phyloP scores from a whole-genome alignment of 2,113 vertebrate genomes.

The Poeciliopsis turrubarensis region DNA sequence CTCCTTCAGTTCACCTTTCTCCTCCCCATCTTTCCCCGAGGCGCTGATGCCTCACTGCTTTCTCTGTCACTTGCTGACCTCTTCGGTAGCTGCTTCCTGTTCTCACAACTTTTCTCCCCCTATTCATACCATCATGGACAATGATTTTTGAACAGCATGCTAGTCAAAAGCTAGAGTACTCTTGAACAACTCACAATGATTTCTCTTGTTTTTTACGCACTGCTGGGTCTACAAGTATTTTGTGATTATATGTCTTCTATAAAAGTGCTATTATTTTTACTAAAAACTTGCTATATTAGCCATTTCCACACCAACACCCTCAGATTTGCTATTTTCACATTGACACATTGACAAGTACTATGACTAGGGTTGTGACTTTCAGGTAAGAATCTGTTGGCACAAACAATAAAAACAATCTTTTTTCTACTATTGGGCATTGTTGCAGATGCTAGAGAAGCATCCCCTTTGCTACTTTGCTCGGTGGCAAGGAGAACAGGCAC shows the following conservation, averaged over 20 bases:
- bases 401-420: neutral
- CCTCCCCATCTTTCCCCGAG: constrained; percentile 25
- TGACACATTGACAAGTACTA: neutral
- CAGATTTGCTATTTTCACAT: no score
- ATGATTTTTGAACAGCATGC: constrained; percentile 2
- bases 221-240: neutral
- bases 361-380: neutral
- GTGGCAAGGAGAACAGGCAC: neutral
- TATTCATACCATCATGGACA: neutral
- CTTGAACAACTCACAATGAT: no score
- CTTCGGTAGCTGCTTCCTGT: constrained; percentile 32
- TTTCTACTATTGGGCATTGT: neutral
- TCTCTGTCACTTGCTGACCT: constrained; percentile 14
- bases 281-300: neutral
- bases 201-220: neutral
- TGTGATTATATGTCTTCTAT: neutral
- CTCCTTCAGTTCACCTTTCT: constrained; percentile 22
- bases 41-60: constrained; percentile 33
- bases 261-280: neutral
- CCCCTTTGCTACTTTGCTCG: neutral
- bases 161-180: neutral
- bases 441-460: neutral
- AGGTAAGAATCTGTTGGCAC: neutral
- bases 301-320: neutral
- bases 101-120: neutral